These are phyloP conservation scores for Micromesistius poutassou DNA, from an alignment of 2,797 vertebrate genomes.

Conservation along the genomic window DNA sequence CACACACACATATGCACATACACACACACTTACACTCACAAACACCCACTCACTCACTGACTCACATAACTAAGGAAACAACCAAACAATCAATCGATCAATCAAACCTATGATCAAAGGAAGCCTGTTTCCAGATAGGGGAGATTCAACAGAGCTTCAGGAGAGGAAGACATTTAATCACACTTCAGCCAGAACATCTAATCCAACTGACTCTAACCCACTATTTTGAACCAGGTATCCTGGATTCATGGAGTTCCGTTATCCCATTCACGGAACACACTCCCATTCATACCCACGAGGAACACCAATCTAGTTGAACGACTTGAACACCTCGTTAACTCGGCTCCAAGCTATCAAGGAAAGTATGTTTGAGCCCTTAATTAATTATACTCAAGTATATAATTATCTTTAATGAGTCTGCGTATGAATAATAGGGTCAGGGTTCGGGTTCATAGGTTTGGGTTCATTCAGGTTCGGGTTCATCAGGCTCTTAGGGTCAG, in stretches of 20 bases:
- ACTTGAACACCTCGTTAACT: not conserved
- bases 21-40: no score
- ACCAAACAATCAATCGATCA: not conserved
- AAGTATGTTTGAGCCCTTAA: not conserved
- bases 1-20: no score
- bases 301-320: not conserved
- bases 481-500: no score
- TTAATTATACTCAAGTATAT: not conserved
- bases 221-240: not conserved
- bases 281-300: not conserved
- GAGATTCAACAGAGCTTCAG: not conserved
- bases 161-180: not conserved
- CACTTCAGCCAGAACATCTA: not conserved
- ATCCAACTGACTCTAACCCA: not conserved
- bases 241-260: not conserved
- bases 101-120: not conserved
- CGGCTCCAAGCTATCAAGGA: not conserved
- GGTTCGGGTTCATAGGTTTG: no score
- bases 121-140: not conserved
- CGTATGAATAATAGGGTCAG: not conserved
- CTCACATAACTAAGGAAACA: no score
- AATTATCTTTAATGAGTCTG: not conserved
- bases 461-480: no score
- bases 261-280: not conserved
- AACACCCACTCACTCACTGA: no score